A percentile compares a stretch with the other conserved stretches of the same genome.
These are phyloP conservation scores for Euglossa dilemma DNA, from an alignment of 1,140 invertebrate species.

Conservation along the genomic window DNA sequence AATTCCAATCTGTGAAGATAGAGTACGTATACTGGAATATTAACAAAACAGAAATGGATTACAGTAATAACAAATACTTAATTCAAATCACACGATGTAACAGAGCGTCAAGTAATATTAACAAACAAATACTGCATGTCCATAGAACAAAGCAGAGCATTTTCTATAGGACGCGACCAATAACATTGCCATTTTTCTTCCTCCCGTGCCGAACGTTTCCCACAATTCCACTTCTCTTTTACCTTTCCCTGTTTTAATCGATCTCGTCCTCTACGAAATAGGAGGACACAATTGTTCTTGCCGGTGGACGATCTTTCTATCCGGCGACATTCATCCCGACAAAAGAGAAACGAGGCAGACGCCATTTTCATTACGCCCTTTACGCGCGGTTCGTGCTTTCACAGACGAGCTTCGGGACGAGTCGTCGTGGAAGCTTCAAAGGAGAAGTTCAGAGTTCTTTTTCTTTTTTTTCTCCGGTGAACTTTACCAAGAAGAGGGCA, in stretches of 20 bases:
- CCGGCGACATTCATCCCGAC: conserved; percentile 9
- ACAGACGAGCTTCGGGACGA: neutral
- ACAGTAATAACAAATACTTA: too few relatives aligned
- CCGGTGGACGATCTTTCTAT: neutral
- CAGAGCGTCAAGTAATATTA: neutral
- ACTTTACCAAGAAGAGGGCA: conserved; percentile 33
- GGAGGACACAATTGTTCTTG: conserved; percentile 22
- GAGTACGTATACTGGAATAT: too few relatives aligned
- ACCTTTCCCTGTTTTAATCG: neutral
- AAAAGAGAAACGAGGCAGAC: conserved; percentile 32
- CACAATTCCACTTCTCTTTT: neutral
- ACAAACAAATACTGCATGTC: neutral
- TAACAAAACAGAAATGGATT: too few relatives aligned
- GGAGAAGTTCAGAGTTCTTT: conserved; percentile 19
- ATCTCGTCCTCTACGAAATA: neutral
- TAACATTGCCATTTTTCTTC: neutral
- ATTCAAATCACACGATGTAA: too few relatives aligned
- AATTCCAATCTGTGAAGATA: too few relatives aligned
- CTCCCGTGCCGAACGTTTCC: neutral
- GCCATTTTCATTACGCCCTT: conserved; percentile 45
- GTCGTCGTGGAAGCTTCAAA: conserved; percentile 36
- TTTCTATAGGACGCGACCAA: too few relatives aligned
- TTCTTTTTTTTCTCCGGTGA: conserved; percentile 16
- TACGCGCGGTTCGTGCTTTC: conserved; percentile 9
- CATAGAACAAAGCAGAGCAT: too few relatives aligned